Conservation (phyloP, 2,888 invertebrate species). For the Monochamus alternatus region DNA sequence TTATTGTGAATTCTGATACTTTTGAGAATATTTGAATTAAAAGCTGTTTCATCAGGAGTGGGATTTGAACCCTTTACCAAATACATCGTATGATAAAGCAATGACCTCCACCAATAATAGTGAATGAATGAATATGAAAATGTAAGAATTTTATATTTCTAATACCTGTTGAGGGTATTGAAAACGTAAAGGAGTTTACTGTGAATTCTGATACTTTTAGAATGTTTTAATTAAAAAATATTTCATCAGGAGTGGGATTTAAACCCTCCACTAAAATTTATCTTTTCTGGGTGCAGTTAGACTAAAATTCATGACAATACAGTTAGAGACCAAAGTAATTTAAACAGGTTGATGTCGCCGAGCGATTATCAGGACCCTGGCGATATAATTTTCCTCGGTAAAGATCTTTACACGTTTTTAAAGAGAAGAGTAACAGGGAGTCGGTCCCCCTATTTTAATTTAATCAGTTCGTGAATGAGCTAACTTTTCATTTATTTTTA, state of each 20-base stretch:
- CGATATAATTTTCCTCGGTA: constrained; percentile 59
- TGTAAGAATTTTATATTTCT: too few relatives aligned
- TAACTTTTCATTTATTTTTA: constrained; percentile 67
- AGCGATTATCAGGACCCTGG: constrained; percentile 52
- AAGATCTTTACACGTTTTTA: constrained; percentile 48
- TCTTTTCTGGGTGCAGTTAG: constrained; percentile 45
- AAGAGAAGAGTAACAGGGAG: constrained; percentile 59
- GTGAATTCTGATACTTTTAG: background rate
- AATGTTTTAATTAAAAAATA: constrained; percentile 12
- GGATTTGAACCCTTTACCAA: too few relatives aligned
- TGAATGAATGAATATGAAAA: too few relatives aligned
- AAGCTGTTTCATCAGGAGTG: too few relatives aligned
- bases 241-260: background rate
- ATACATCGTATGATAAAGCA: too few relatives aligned
- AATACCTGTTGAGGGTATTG: too few relatives aligned
- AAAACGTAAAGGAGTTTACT: background rate
- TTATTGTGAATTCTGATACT: too few relatives aligned
- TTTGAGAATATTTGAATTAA: too few relatives aligned
- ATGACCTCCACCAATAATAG: too few relatives aligned
- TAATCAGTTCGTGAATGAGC: constrained; percentile 65
- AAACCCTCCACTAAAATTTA: constrained; percentile 30
- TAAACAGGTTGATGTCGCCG: constrained; percentile 55
- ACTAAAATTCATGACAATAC: constrained; percentile 55
- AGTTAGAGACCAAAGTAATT: constrained; percentile 56
- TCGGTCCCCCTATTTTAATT: constrained; percentile 63